Base-by-base conservation (phyloP, 2,113 vertebrate species). In the Oreotrochilus melanogaster region DNA sequence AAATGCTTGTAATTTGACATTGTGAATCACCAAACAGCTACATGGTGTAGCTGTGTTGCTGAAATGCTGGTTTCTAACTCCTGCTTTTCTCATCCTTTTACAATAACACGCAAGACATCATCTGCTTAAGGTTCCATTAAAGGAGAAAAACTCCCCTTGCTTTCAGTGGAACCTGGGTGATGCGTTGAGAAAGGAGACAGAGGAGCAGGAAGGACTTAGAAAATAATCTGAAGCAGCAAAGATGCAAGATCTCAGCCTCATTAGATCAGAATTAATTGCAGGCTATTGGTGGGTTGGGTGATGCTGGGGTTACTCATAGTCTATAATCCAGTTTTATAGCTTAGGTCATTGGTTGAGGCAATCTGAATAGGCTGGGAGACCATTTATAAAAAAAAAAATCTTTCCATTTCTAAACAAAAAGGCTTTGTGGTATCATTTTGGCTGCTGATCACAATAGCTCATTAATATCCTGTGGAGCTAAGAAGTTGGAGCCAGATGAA, bases 131-230 rank as follows among this genome's bases (percentile, higher is more conserved):
- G n/a, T 25, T 61, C 19, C 7, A 11, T 57, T 69, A 31, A 19
- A 58, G 18, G 39, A 72, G 14, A 19, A 72, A 71, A 78, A 7
- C 11, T n/a, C 31, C n/a, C 14, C 28, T 4, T 35, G 50, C 11
- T 27, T 45, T 53, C 0, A 0, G 27, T 22, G 12, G 14, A 7
- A 43, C 56, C 53, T 51, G 42, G 31, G 8, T n/a, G 61, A 39
- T 23, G 27, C 30, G 27, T 62, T 81, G 35, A 81, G 37, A 18
- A 66, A 64, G 33, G 35, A 88, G 43, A 28, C 7, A 30, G 37
- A 22, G 3, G 27, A 42, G 18, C 21, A 72, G 23, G 43, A 31
- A 69, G 79, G 25, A 37, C n/a, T 19, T 51, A 39, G 9, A 10
- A 72, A 64, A 66, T 2, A 9, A 64, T 9, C 37, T 22, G 50